Base-by-base conservation (phyloP, 2,113 vertebrate species). In the Bubalus kerabau region DNA sequence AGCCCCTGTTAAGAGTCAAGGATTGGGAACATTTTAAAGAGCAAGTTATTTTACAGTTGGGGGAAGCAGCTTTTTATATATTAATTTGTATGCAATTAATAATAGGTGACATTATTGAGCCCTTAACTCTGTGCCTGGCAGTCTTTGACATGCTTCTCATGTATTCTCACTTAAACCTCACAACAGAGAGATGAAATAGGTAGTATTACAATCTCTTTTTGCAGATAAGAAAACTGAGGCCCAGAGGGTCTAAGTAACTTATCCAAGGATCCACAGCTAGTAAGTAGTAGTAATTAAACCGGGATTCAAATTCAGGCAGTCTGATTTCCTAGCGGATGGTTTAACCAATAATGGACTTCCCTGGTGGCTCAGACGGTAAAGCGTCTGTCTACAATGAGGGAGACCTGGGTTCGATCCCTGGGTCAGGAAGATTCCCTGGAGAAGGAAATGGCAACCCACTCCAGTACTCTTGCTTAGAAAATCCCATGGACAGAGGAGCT, bases 11-110 rank as follows among this genome's bases (percentile, higher is more conserved):
- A 90, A 62, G 52, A 95, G 94, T 36, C 28, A 54, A 92, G 60
- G 82, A 92, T 84, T 62, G 40, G 71, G 40, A 43, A 26, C 40
- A 43, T 76, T 93, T 95, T 91, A 56, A 97, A 97, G 50, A 96
- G 89, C 40, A 92, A 93, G 91, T 95, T 83, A 86, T 96, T 96
- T 95, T 96, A 96, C 26, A 46, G 54, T 82, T 62, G 59, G 23
- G 81, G 36, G 54, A 56, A 82, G 78, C 32, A 74, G 59, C 32
- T 40, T 95, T 94, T 94, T 95, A 80, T 78, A 67, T 78, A 87
- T 36, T 54, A 88, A 97, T 97, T 86, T 93, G 62, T 59, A 43
- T 86, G 94, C 50, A 84, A 36, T 96, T 93, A 83, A 54, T 87
- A 48, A 48, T 74, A 94, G 76, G 80, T 81, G 76, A 88, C 43